Evolutionary conservation across 2,888 invertebrate species (phyloP), one percentile per base, ranked within the genome.

Genomic region (Pterobdella sp.): DNA sequence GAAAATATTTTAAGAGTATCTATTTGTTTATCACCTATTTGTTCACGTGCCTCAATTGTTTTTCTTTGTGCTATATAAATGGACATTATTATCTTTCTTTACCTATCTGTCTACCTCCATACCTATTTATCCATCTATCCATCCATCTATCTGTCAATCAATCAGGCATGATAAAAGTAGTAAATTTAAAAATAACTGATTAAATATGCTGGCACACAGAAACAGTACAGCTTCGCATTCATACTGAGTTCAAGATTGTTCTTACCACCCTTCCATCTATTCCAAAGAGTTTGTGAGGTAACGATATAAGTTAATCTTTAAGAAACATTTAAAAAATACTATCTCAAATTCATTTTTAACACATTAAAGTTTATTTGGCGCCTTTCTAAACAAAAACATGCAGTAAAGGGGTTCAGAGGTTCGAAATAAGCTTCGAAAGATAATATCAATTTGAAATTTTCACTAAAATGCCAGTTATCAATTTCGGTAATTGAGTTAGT

Each of bases 201-300:
- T n/a, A n/a, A n/a, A n/a, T n/a, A n/a, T n/a, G n/a, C n/a, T n/a
- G n/a, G 10, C 10, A 29, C 2, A 26, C 63, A 71, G 71, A 71
- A 71, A 31, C 32, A 34, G 56, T 71, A 49, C 52, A 52, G 34
- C 1, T 71, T 71, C 31, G 71, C 71, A 4, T 71, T 71, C 71
- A 60, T 71, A 32, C 37, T 71, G 29, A 71, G 56, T 37, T 71
- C 71, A 1, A 31, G 71, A 26, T 34, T 71, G 1, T 71, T 71
- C 63, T 1, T 71, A 0, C 10, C 71, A 4, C 63, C 71, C 32
- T 63, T 63, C 52, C 71, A 71, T 18, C 71, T 71, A 4, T 71
- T 71, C 35, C 63, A 49, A 32, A 60, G 63, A 36, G 60, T 71
- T 1, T 71, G 71, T 31, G 63, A 71, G 71, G 71, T 71, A 22